Conservation (phyloP, 2,888 invertebrate species). For the Cryptocephalus moraei region DNA sequence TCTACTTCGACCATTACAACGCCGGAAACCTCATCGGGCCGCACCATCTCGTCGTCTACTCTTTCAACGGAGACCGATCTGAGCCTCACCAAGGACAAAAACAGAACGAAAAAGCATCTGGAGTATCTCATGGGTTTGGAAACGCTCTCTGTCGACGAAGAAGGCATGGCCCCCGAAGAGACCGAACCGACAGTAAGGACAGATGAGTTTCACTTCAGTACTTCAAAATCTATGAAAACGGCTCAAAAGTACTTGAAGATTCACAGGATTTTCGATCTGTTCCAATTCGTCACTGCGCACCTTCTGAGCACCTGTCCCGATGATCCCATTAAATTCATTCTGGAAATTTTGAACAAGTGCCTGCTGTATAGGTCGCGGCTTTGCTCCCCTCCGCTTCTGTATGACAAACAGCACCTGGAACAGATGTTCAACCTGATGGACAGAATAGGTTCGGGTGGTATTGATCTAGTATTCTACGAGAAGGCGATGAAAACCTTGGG, state of each 20-base stretch:
- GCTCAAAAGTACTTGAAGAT: slow-evolving; percentile 35
- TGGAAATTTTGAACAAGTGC: slow-evolving; percentile 37
- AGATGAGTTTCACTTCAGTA: slow-evolving; percentile 16
- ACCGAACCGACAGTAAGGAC: slow-evolving; percentile 8
- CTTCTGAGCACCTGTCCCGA: slow-evolving; percentile 33
- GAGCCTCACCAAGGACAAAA: no score
- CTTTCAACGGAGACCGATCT: neutral
- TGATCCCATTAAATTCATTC: slow-evolving; percentile 38
- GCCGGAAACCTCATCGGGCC: no score
- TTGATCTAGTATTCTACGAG: slow-evolving; percentile 28
- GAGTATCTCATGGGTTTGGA: slow-evolving; percentile 28
- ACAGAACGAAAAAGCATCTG: slow-evolving; percentile 10
- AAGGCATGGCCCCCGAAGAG: slow-evolving; percentile 3
- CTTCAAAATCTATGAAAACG: slow-evolving; percentile 23
- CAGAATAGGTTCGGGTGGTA: slow-evolving; percentile 29
- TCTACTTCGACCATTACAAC: no score
- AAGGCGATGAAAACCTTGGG: slow-evolving; percentile 33
- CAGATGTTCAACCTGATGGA: slow-evolving; percentile 34
- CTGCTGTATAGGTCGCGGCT: slow-evolving; percentile 38
- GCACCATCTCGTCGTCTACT: no score
- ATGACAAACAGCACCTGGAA: slow-evolving; percentile 28
- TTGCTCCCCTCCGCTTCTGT: slow-evolving; percentile 38
- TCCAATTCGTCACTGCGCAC: slow-evolving; percentile 39
- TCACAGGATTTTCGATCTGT: slow-evolving; percentile 38
- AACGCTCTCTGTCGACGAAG: slow-evolving; percentile 13